These are phyloP conservation scores for Ylistrum balloti DNA, from an alignment of 1,140 invertebrate genomes.

Conservation along the genomic window DNA sequence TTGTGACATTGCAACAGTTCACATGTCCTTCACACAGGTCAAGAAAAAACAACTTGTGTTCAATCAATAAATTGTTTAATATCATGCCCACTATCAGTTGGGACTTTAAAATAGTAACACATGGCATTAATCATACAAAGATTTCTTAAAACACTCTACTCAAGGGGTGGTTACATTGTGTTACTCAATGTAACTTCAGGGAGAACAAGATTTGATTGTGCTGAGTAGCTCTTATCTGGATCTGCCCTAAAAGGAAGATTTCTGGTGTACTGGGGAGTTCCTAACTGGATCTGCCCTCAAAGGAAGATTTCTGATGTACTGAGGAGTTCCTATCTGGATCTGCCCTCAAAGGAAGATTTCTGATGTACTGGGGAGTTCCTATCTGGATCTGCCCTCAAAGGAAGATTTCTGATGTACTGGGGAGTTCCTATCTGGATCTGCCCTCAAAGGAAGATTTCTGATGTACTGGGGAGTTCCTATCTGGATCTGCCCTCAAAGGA, in stretches of 20 bases:
- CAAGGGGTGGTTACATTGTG: too few species aligned
- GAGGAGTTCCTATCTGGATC: too few species aligned
- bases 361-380: too few species aligned
- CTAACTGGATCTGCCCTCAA: not conserved
- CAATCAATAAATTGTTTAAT: conserved; percentile 14
- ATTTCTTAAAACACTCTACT: not conserved
- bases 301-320: too few species aligned
- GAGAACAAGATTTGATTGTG: not conserved
- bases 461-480: too few species aligned
- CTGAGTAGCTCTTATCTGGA: not conserved
- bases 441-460: too few species aligned
- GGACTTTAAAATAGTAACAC: not conserved
- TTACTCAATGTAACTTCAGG: not conserved
- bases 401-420: too few species aligned
- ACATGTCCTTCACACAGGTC: not conserved
- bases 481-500: too few species aligned
- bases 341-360: too few species aligned
- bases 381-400: too few species aligned
- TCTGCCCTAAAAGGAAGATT: not conserved
- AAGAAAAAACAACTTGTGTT: not conserved
- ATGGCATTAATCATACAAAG: not conserved
- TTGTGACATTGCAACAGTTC: too few species aligned
- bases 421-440: too few species aligned
- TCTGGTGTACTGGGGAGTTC: not conserved
- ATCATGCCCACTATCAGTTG: not conserved